Evolutionary conservation across 2,113 vertebrate genomes (phyloP).

Genomic region (Cricetomys ansorgei): DNA sequence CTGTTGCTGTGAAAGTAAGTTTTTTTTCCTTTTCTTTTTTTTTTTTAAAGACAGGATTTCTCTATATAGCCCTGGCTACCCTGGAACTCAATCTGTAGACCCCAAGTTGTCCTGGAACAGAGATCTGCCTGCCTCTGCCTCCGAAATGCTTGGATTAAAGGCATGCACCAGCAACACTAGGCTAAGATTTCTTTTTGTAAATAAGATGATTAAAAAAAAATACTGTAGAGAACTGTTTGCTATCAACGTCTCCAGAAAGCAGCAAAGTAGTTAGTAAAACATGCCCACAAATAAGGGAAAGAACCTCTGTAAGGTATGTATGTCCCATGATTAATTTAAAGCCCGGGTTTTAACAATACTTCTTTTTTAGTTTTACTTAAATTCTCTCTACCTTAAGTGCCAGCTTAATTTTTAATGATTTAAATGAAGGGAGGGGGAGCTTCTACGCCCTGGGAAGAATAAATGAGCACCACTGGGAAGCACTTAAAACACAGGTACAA

Average conservation of each 20-base stretch:
- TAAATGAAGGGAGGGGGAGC: background rate
- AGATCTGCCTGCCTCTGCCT: too few species aligned
- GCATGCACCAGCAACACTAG: too few species aligned
- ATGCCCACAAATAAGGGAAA: background rate
- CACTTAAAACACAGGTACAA: background rate
- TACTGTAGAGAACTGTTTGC: conserved; percentile 33
- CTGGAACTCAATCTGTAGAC: too few species aligned
- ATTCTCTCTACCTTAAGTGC: background rate
- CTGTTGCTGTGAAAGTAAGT: too few species aligned
- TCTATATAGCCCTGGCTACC: too few species aligned
- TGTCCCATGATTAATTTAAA: conserved; percentile 6
- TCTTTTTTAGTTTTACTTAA: conserved; percentile 33
- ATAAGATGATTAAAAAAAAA: background rate
- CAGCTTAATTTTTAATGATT: conserved; percentile 9
- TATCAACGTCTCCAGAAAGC: conserved; percentile 47
- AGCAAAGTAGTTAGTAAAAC: conserved; percentile 48
- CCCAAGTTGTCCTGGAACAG: too few species aligned
- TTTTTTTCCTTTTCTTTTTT: too few species aligned
- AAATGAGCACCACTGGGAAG: background rate
- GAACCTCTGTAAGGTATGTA: background rate
- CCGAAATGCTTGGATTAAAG: too few species aligned
- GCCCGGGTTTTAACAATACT: conserved; percentile 30
- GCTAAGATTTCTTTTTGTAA: background rate
- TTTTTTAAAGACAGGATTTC: too few species aligned
- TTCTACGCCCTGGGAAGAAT: background rate